Conservation (phyloP, 2,888 invertebrate genomes). For the Alsophila aescularia region DNA sequence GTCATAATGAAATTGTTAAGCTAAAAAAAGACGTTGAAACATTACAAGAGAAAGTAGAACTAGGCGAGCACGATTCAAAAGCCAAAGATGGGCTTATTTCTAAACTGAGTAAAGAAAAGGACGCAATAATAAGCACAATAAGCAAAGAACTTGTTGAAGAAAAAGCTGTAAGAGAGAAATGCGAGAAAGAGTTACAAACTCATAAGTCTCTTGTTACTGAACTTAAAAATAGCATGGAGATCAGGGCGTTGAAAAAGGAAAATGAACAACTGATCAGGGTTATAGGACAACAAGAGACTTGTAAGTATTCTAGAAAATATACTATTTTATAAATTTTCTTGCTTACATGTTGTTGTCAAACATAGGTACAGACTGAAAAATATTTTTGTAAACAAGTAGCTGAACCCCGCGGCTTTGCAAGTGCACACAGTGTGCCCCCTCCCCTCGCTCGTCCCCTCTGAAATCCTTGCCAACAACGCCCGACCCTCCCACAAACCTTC, state of each 20-base stretch:
- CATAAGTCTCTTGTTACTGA: slow-evolving; percentile 25
- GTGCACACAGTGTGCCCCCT: no score
- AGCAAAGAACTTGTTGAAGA: slow-evolving; percentile 55
- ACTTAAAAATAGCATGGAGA: slow-evolving; percentile 47
- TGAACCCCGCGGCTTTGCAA: no score
- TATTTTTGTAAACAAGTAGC: no score
- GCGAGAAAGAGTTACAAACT: slow-evolving; percentile 35
- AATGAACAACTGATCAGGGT: slow-evolving; percentile 61
- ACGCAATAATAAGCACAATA: slow-evolving; percentile 48
- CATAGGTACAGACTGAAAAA: no score
- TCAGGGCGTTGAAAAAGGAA: slow-evolving; percentile 53
- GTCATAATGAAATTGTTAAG: slow-evolving; percentile 50
- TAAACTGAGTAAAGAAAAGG: slow-evolving; percentile 49
- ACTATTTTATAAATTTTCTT: background rate
- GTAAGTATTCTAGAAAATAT: slow-evolving; percentile 51
- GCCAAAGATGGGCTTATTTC: slow-evolving; percentile 42
- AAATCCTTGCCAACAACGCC: no score
- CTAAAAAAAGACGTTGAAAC: slow-evolving; percentile 46
- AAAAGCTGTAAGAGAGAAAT: slow-evolving; percentile 47
- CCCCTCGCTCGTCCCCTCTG: no score
- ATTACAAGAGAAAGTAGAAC: slow-evolving; percentile 40
- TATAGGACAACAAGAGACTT: slow-evolving; percentile 59
- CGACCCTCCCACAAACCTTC: no score
- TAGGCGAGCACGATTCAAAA: slow-evolving; percentile 45
- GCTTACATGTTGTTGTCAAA: no score